Percentiles rank a stretch among this genome's conserved stretches.
phyloP scores from a whole-genome alignment of 2,888 invertebrate genomes.

The Parochlus steinenii region DNA sequence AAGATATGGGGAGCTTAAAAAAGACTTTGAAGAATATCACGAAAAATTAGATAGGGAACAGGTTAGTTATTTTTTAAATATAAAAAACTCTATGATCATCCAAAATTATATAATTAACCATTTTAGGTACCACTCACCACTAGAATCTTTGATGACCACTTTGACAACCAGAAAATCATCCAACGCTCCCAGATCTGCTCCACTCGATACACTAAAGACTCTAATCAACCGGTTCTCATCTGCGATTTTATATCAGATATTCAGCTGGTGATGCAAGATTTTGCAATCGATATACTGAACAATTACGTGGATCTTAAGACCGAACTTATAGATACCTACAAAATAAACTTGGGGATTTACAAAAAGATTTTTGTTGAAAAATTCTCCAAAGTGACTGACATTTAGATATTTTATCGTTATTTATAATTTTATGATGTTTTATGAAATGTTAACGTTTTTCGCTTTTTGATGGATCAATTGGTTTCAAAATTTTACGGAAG shows the following conservation, averaged over 20 bases:
- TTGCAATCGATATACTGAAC: conserved; percentile 21
- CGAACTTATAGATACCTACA: conserved; percentile 11
- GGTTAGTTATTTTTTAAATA: conserved; percentile 6
- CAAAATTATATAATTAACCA: not conserved
- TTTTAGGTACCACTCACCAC: conserved; percentile 23
- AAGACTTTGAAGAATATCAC: conserved; percentile 12
- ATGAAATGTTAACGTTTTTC: conserved; percentile 39
- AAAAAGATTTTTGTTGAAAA: conserved; percentile 12
- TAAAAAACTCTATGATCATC: not conserved
- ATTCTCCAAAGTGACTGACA: conserved; percentile 10
- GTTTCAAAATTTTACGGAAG: no score
- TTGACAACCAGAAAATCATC: conserved; percentile 20
- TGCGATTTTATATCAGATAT: conserved; percentile 30
- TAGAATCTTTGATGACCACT: conserved; percentile 22
- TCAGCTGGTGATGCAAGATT: conserved; percentile 26
- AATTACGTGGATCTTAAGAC: conserved; percentile 11
- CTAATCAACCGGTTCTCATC: conserved; percentile 26
- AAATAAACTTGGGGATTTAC: conserved; percentile 12
- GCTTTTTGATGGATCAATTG: no score
- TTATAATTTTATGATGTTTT: no score
- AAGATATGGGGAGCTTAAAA: conserved; percentile 12
- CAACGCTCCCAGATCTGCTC: conserved; percentile 28
- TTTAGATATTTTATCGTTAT: not conserved
- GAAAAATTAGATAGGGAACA: conserved; percentile 13
- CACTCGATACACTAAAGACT: conserved; percentile 23